Percentiles rank a stretch among this genome's conserved stretches.
phyloP scores from a whole-genome alignment of 2,797 vertebrate genomes.

The Phrynocephalus guinanensis region DNA sequence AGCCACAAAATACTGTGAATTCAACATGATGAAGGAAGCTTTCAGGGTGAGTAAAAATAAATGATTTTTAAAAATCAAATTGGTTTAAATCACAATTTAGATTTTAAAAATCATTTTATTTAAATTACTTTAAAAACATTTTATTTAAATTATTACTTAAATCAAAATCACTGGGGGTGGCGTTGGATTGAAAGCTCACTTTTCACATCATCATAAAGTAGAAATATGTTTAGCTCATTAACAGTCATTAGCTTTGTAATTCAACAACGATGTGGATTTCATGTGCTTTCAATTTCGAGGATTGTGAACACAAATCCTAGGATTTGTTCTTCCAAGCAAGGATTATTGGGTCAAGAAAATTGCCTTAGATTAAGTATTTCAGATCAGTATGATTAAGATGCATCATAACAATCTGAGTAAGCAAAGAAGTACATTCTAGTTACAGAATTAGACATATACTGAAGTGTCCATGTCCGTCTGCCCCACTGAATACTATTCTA shows the following conservation, averaged over 20 bases:
- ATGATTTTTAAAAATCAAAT: no score
- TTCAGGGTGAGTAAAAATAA: not conserved
- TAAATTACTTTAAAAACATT: no score
- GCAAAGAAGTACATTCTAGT: not conserved
- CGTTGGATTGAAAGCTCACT: not conserved
- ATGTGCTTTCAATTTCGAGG: not conserved
- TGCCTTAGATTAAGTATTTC: not conserved
- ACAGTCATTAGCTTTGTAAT: not conserved
- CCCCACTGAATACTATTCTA: not conserved
- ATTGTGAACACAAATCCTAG: not conserved
- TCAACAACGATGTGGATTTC: not conserved
- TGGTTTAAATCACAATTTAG: no score
- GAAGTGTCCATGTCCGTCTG: not conserved
- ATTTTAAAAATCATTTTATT: no score
- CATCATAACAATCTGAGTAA: not conserved
- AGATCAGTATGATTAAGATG: not conserved
- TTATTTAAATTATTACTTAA: no score
- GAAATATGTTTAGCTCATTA: not conserved
- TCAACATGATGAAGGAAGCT: not conserved
- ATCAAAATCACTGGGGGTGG: no score
- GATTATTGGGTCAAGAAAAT: not conserved
- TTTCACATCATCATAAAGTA: not conserved
- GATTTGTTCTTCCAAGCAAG: not conserved
- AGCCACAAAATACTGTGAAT: not conserved
- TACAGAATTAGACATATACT: not conserved